A percentile compares a stretch with the other conserved stretches of the same genome.
phyloP scores from a whole-genome alignment of 1,140 invertebrate genomes.

The Wiebesia pumilae region DNA sequence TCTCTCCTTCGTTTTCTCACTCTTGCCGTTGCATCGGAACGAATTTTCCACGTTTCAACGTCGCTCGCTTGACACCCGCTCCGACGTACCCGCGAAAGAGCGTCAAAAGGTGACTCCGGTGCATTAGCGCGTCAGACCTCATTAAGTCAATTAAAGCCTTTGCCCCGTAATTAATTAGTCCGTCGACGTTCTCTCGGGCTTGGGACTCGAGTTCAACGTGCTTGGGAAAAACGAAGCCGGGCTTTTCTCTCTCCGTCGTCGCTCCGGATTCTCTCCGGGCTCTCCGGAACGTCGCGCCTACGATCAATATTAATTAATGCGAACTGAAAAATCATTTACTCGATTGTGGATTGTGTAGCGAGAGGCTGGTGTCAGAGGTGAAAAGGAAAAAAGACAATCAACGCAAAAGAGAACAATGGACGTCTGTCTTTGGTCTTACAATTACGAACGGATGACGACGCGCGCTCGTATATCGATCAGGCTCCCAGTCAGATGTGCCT shows the following conservation, averaged over 20 bases:
- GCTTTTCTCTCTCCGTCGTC: background rate
- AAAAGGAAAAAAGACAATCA: background rate
- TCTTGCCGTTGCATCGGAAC: background rate
- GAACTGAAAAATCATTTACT: background rate
- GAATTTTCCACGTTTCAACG: slow-evolving; percentile 13
- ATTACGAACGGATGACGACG: slow-evolving; percentile 38
- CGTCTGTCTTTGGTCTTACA: slow-evolving; percentile 20
- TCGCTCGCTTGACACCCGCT: slow-evolving; percentile 1
- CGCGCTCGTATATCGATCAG: slow-evolving; percentile 47
- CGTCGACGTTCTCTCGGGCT: background rate
- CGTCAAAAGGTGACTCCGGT: background rate
- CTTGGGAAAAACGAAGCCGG: background rate
- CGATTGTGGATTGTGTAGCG: background rate
- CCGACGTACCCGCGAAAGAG: background rate
- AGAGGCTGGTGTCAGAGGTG: background rate
- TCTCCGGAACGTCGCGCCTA: background rate
- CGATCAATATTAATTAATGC: slow-evolving; percentile 5
- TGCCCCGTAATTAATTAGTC: slow-evolving; percentile 19
- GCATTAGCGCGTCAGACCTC: slow-evolving; percentile 14
- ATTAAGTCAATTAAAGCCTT: background rate
- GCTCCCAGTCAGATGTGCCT: background rate
- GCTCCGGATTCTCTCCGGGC: background rate
- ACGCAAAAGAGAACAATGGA: slow-evolving; percentile 23
- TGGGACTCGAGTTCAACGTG: too few species aligned
- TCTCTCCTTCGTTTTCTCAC: background rate